Evolutionary conservation across 53 echinoderm and acorn worm genomes (phyloP), one percentile per base, ranked within the genome.

Genomic region (Crossaster papposus): DNA sequence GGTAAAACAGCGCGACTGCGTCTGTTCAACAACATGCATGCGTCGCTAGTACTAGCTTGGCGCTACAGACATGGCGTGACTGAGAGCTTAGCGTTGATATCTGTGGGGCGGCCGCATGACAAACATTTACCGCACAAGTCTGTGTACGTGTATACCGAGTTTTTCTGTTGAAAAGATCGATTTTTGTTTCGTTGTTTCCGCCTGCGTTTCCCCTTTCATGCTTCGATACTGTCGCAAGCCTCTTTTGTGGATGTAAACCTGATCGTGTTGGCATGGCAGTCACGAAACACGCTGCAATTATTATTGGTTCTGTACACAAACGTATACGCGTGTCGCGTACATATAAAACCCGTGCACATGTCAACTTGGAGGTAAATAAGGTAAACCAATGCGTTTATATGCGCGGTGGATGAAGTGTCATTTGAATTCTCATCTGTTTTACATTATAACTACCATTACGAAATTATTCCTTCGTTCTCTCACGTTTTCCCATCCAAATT

Each of bases 21-120:
- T 35, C 64, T 34, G 90, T 71, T 70, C 24, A 83, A 80, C 20
- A 51, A 55, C 51, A 63, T 83, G 90, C 30, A 31, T 64, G 75
- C n/a, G n/a, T n/a, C n/a, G n/a, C n/a, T n/a, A n/a, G n/a, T n/a
- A n/a, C n/a, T n/a, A n/a, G 64, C 20, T 83, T 30, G 6, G 78
- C 75, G 64, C 68, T 28, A n/a, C n/a, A 32, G 77, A 72, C 77
- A 54, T 81, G 90, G 89, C 71, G 79, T 89, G 89, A 79, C 79
- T 80, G 44, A 70, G 30, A 31, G 80, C 68, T 89, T 71, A 79
- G 31, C 51, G 89, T 76, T 79, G 89, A 15, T 6, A 30, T 89
- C 80, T 79, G 70, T 29, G 70, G 23, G 58, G 76, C 70, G 58
- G 76, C 70, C 30, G 44, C 30, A 78, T 30, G n/a, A 70, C 71